A percentile compares a stretch with the other conserved stretches of the same genome.
Evolutionary conservation across 2,113 vertebrate species (phyloP).

Genomic region (Dissostichus mawsoni): DNA sequence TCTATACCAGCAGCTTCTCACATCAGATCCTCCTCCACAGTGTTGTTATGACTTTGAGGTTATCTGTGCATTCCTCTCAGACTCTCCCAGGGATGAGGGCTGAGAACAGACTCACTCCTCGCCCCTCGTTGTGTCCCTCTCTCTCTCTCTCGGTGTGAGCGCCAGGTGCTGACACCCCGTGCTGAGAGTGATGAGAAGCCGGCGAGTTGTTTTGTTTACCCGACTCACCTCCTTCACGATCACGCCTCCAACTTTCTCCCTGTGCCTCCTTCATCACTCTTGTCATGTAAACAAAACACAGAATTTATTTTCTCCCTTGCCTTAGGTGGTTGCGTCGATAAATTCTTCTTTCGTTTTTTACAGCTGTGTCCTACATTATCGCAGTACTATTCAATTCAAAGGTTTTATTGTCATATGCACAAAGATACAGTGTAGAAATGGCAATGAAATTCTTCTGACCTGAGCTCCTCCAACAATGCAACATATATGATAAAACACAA

Average conservation of each 20-base stretch:
- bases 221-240: conserved; percentile 24
- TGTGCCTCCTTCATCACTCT: conserved; percentile 20
- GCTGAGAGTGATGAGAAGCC: conserved; percentile 34
- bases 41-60: conserved; percentile 73
- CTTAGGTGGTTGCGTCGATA: too few relatives aligned
- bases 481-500: too few relatives aligned
- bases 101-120: conserved; percentile 45
- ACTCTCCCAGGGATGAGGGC: conserved; percentile 51
- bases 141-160: conserved; percentile 11
- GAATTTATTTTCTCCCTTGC: too few relatives aligned
- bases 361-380: too few relatives aligned
- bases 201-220: conserved; percentile 28
- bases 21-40: conserved; percentile 53
- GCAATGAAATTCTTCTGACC: too few relatives aligned
- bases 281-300: conserved; percentile 7
- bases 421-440: too few relatives aligned
- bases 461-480: too few relatives aligned
- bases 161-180: conserved; percentile 35
- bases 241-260: conserved; percentile 2
- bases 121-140: background rate
- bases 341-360: too few relatives aligned
- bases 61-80: conserved; percentile 66
- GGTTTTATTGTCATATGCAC: too few relatives aligned
- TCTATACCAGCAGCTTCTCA: conserved; percentile 41
- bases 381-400: background rate